These are phyloP conservation scores for Drosophila neocordata DNA, from an alignment of 1,140 invertebrate genomes.

Conservation along the genomic window DNA sequence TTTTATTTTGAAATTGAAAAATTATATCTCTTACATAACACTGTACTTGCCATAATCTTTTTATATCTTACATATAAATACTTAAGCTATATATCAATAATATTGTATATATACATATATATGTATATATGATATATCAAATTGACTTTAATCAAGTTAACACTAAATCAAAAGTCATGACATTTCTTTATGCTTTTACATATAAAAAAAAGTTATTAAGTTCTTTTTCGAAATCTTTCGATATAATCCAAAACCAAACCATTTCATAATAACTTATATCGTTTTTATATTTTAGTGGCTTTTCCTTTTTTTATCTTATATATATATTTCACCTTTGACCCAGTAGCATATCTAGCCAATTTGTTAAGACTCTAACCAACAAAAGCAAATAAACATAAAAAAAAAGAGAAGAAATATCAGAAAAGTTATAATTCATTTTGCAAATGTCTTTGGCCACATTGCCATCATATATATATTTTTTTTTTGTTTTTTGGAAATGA, in stretches of 20 bases:
- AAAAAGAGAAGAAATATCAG: constrained; percentile 1
- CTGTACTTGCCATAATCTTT: too few species aligned
- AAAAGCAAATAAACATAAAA: not conserved
- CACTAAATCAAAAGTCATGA: not conserved
- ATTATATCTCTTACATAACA: too few species aligned
- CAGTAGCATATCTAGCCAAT: constrained; percentile 1
- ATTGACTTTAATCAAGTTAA: too few species aligned
- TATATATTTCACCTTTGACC: constrained; percentile 6
- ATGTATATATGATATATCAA: too few species aligned
- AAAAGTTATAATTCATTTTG: constrained; percentile 16
- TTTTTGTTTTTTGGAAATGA: constrained; percentile 33
- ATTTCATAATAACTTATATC: not conserved
- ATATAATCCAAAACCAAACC: too few species aligned
- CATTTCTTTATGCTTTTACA: not conserved
- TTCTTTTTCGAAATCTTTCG: not conserved
- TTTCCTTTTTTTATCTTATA: not conserved
- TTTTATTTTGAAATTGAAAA: too few species aligned
- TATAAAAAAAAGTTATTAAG: not conserved
- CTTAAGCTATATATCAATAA: too few species aligned
- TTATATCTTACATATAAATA: too few species aligned
- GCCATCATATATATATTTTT: constrained; percentile 26
- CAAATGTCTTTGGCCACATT: constrained; percentile 43
- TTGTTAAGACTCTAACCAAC: not conserved
- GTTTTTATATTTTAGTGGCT: not conserved
- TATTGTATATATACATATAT: too few species aligned